Base-by-base conservation (phyloP, 2,797 vertebrate genomes). In the Epinephelus awoara region DNA sequence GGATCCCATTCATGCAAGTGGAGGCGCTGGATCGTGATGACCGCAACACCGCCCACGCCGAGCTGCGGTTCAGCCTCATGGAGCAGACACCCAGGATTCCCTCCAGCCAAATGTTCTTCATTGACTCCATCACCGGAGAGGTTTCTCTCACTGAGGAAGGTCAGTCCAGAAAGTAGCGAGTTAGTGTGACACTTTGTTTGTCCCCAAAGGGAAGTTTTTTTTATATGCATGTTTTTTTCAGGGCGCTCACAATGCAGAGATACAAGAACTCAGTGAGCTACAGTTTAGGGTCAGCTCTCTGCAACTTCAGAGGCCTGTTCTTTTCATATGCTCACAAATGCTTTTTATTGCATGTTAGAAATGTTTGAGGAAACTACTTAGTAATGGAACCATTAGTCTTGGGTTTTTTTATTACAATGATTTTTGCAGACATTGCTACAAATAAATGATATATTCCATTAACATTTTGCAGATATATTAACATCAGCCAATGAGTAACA, bases 71-170 rank as follows among this genome's bases (percentile, higher is more conserved):
- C 78, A 93, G 91, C 73, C 94, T 96, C 63, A 91, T 96, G 92
- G 96, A 93, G 40, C 94, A 96, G 88, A 91, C 91, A 3, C 95
- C 96, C 67, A 92, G 94, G 49, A 94, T 96, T 69, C 95, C 95
- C 75, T 94, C 91, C 68, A 94, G 94, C 66, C 89, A 91, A 54
- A 93, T 95, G 92, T 95, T 97, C 91, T 94, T 92, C 79, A 92
- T 96, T 23, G 86, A 96, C 40, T 87, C 95, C 66, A 91, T 63
- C 82, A 93, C 92, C 2, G 90, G 94, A 61, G 91, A 94, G 78
- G 93, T 96, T 87, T 95, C 95, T 56, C 96, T 97, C 58, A 96
- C 95, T 14, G 95, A 92, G 25, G 89, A 96, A 84, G 94, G 97
- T 96, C 88, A 95, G 93, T 82, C 23, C 29, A 17, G 54, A 51